Conservation (phyloP, 2,888 invertebrate genomes). For the Endomychus coccineus region DNA sequence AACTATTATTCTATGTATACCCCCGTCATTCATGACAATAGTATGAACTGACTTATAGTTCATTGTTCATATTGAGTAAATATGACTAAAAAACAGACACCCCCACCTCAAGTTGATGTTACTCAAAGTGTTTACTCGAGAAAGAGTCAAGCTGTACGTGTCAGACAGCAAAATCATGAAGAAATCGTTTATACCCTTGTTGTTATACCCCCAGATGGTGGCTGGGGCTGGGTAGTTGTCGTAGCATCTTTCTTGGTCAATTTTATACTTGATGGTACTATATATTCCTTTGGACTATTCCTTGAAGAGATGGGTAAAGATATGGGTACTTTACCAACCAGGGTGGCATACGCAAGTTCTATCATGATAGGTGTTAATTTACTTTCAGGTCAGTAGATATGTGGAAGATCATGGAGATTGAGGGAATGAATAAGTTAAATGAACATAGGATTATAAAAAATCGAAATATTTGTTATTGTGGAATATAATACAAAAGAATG, state of each 20-base stretch:
- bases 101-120: slow-evolving; percentile 2
- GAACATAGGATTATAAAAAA: too few relatives aligned
- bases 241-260: slow-evolving; percentile 49
- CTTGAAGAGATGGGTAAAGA: slow-evolving; percentile 35
- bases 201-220: slow-evolving; percentile 51
- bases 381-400: slow-evolving; percentile 28
- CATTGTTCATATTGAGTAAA: too few relatives aligned
- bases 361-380: slow-evolving; percentile 34
- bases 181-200: slow-evolving; percentile 28
- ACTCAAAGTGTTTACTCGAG: slow-evolving; percentile 5
- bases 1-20: too few relatives aligned
- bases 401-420: too few relatives aligned
- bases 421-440: too few relatives aligned
- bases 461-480: too few relatives aligned
- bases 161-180: slow-evolving; percentile 7
- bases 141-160: slow-evolving; percentile 5
- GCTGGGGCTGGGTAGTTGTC: slow-evolving; percentile 57
- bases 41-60: too few relatives aligned
- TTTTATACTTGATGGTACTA: slow-evolving; percentile 53
- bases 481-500: too few relatives aligned
- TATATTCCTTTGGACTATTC: slow-evolving; percentile 54
- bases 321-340: slow-evolving; percentile 26
- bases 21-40: too few relatives aligned
- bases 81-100: too few relatives aligned
- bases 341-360: slow-evolving; percentile 31